A percentile compares a stretch with the other conserved stretches of the same genome.
These are phyloP conservation scores for Acrobeloides nanus DNA, from an alignment of 2,888 invertebrate genomes.

Conservation along the genomic window DNA sequence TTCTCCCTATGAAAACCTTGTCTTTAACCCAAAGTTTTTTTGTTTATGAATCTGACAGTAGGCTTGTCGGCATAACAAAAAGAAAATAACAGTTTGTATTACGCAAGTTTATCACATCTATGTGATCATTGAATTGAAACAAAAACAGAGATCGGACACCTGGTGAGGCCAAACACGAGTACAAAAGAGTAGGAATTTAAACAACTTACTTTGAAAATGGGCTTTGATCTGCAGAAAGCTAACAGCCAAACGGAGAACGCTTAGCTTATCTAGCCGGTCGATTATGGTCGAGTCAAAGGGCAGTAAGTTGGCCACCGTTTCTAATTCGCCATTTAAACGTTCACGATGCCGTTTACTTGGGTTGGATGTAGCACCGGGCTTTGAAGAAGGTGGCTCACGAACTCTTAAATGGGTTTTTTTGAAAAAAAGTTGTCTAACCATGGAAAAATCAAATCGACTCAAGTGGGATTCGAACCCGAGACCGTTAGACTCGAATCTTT, in stretches of 20 bases:
- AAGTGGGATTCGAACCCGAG: not conserved
- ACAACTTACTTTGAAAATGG: slow-evolving; percentile 89
- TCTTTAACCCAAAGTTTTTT: too few species aligned
- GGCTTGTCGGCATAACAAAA: too few species aligned
- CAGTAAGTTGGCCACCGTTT: slow-evolving; percentile 72
- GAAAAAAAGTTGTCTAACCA: too few species aligned
- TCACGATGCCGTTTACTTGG: slow-evolving; percentile 97
- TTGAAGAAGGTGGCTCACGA: slow-evolving; percentile 36
- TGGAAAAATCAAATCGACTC: too few species aligned
- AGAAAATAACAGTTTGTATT: too few species aligned
- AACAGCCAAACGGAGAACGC: slow-evolving; percentile 91
- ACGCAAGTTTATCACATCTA: too few species aligned
- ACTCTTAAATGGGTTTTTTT: too few species aligned
- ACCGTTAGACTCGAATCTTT: slow-evolving; percentile 3
- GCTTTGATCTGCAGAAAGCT: slow-evolving; percentile 97
- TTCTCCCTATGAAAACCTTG: too few species aligned
- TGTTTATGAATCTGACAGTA: too few species aligned
- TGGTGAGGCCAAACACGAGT: not conserved
- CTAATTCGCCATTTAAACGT: slow-evolving; percentile 94
- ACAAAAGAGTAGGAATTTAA: not conserved
- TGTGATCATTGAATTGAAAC: slow-evolving; percentile 1
- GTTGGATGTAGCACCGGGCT: slow-evolving; percentile 60
- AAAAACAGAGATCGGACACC: not conserved
- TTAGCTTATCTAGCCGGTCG: slow-evolving; percentile 86
- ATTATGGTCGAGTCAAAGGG: slow-evolving; percentile 62